Evolutionary conservation across 2,888 invertebrate species (phyloP), one percentile per base, ranked within the genome.

Genomic region (Keiferia lycopersicella): DNA sequence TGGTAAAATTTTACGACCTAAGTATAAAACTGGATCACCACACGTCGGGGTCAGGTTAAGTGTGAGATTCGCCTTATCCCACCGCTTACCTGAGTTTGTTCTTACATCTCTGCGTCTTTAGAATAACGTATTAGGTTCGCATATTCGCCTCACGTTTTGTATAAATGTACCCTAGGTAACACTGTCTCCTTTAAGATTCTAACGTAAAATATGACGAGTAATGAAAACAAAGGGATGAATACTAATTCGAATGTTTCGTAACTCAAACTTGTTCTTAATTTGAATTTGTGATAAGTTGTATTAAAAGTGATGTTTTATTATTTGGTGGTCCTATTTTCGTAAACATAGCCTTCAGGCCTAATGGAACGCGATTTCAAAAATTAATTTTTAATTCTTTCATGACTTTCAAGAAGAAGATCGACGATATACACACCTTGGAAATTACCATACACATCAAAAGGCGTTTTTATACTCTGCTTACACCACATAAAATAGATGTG

Each of bases 61-160:
- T n/a, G n/a, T n/a, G n/a, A n/a, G n/a, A n/a, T n/a, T n/a, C n/a
- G n/a, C n/a, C n/a, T n/a, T n/a, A n/a, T n/a, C n/a, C 30, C 6
- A 10, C 34, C 45, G 45, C 45, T 45, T 45, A 45, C 45, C 45
- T 45, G 45, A n/a, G 4, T 16, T 4, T 45, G 45, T 45, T 45
- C 45, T 45, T n/a, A 45, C 45, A 45, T 45, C 45, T 45, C 45
- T 45, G 45, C 45, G 45, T n/a, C 45, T 45, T 45, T 45, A 45
- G 45, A 45, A 45, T 45, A 45, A 45, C 45, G 16, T 45, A 45
- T 45, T 45, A 16, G 45, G n/a, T 45, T n/a, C 45, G 45, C 45
- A n/a, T 45, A 56, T 56, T 56, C 56, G 14, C 26, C 0, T n/a
- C 56, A 56, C 56, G 56, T 56, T 22, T n/a, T 12, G 14, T 1